phyloP scores from a whole-genome alignment of 1,140 invertebrate genomes.

The Orius insidiosus region DNA sequence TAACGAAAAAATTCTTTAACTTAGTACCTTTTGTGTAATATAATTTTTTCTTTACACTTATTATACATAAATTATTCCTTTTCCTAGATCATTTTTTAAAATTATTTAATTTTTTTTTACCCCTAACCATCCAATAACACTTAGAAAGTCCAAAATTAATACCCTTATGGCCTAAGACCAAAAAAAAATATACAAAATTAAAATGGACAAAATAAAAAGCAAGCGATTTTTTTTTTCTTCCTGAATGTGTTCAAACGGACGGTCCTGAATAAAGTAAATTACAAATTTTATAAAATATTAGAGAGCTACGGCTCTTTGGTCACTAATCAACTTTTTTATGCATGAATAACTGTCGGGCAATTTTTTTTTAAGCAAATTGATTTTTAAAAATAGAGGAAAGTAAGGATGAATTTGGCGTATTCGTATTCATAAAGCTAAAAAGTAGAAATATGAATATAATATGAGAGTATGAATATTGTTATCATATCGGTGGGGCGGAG shows the following conservation, averaged over 20 bases:
- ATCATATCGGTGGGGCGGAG: too few relatives aligned
- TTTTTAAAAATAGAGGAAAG: too few relatives aligned
- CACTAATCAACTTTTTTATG: too few relatives aligned
- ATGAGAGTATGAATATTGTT: too few relatives aligned
- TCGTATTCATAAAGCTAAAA: too few relatives aligned
- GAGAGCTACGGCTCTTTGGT: too few relatives aligned
- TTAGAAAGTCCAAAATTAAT: constrained; percentile 8
- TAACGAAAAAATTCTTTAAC: constrained; percentile 7
- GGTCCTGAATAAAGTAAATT: not conserved
- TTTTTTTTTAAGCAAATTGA: too few relatives aligned
- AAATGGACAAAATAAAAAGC: constrained; percentile 3
- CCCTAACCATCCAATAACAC: constrained; percentile 11
- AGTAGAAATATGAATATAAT: too few relatives aligned
- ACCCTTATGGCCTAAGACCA: constrained; percentile 3
- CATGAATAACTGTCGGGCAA: too few relatives aligned
- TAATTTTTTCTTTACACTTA: constrained; percentile 7
- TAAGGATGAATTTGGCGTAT: too few relatives aligned
- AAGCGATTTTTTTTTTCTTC: not conserved
- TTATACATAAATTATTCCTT: constrained; percentile 6
- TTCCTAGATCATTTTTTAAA: constrained; percentile 2
- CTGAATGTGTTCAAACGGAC: too few relatives aligned
- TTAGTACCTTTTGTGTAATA: constrained; percentile 6
- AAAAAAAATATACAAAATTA: constrained; percentile 5
- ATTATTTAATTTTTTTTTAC: constrained; percentile 2
- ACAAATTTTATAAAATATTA: not conserved